Conservation (phyloP, 35 echinoderm and acorn worm species). For the Lytechinus variegatus region DNA sequence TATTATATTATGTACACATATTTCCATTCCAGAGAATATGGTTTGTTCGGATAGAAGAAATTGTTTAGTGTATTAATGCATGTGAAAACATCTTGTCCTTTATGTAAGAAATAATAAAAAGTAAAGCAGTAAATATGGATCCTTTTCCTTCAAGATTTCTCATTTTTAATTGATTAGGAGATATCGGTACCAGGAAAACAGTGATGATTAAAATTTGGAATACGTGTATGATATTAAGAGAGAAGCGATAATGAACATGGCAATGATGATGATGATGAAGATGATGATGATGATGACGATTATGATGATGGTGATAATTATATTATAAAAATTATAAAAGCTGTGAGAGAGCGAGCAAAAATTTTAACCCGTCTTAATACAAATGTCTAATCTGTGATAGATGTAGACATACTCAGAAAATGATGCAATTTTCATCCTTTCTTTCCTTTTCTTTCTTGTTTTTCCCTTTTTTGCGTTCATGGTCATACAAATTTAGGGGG, state of each 20-base stretch:
- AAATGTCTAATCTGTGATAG: too few relatives aligned
- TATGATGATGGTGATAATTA: background rate
- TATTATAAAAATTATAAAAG: too few relatives aligned
- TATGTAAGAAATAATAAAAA: background rate
- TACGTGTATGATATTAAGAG: background rate
- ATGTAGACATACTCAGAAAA: too few relatives aligned
- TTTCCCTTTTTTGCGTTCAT: too few relatives aligned
- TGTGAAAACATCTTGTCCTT: background rate
- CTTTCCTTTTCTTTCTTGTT: too few relatives aligned
- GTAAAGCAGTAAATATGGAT: background rate
- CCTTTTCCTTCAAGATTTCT: too few relatives aligned
- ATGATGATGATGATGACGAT: background rate
- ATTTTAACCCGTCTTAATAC: too few relatives aligned
- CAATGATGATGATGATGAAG: background rate
- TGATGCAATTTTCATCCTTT: too few relatives aligned
- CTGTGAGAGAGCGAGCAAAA: too few relatives aligned
- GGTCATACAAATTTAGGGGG: too few relatives aligned
- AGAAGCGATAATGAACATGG: background rate
- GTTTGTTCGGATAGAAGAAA: background rate
- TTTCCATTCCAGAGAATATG: background rate
- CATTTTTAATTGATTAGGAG: too few relatives aligned
- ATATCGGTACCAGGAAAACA: background rate
- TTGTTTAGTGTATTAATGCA: background rate
- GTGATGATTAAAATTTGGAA: background rate
- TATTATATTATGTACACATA: background rate